Evolutionary conservation across 2,113 vertebrate genomes (phyloP).

Genomic region (Propithecus coquereli): DNA sequence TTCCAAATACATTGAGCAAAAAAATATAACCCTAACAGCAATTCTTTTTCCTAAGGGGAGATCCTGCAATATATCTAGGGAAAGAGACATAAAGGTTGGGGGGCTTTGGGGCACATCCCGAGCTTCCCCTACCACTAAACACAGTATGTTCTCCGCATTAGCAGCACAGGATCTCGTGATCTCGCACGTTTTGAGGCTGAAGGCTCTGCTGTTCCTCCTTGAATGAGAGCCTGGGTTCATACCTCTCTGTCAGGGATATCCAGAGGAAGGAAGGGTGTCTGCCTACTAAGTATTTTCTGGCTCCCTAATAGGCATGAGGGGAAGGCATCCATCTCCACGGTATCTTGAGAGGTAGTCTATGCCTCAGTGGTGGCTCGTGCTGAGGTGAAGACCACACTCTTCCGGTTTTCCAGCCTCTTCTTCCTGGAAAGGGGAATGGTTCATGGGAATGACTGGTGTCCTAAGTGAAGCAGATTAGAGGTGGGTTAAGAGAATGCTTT

Average conservation of each 20-base stretch:
- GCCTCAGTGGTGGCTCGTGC: neutral
- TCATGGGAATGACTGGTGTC: neutral
- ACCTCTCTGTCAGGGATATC: neutral
- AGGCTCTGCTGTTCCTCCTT: neutral
- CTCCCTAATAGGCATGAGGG: rapidly evolving
- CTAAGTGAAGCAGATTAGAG: neutral
- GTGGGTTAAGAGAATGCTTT: neutral
- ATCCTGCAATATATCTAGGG: neutral
- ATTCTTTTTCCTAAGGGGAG: neutral
- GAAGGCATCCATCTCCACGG: neutral
- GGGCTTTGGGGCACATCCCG: neutral
- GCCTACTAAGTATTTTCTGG: neutral
- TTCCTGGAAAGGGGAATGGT: slow-evolving; percentile 50
- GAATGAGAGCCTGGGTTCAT: neutral
- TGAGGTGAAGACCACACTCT: slow-evolving; percentile 76
- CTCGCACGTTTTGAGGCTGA: neutral
- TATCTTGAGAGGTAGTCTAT: neutral
- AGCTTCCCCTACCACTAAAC: neutral
- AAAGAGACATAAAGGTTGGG: neutral
- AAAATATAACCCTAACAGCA: neutral
- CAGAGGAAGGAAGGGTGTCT: neutral
- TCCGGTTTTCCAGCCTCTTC: slow-evolving; percentile 52
- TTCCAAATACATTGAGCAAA: slow-evolving; percentile 53
- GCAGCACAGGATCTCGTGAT: neutral
- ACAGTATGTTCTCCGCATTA: neutral